Evolutionary conservation across 2,113 vertebrate species (phyloP).

Genomic region (Syngnathus floridae): DNA sequence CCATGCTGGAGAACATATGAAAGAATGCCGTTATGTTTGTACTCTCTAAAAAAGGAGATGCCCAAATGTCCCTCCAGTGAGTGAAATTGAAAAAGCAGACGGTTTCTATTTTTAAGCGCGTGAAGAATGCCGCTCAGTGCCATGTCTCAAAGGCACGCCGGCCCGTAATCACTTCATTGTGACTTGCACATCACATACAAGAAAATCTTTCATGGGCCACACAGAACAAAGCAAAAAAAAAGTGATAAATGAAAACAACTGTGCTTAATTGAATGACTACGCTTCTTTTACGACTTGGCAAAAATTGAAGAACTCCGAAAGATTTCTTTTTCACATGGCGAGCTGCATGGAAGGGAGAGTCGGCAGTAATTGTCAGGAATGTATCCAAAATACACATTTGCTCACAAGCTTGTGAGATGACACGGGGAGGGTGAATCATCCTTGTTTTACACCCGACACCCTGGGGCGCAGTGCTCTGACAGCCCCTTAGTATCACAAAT

Average conservation of each 20-base stretch:
- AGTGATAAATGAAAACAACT: conserved; percentile 59
- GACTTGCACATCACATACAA: conserved; percentile 72
- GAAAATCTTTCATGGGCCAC: conserved; percentile 63
- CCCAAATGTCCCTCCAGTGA: conserved; percentile 63
- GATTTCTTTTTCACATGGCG: conserved; percentile 7
- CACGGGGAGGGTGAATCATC: conserved; percentile 8
- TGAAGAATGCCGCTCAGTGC: conserved; percentile 69
- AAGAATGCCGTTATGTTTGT: conserved; percentile 66
- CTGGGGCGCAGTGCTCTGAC: conserved; percentile 35
- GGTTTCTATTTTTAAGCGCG: conserved; percentile 74
- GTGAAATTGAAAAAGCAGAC: conserved; percentile 64
- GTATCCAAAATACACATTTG: neutral
- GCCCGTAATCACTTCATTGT: conserved; percentile 76
- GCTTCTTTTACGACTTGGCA: conserved; percentile 19
- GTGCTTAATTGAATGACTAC: conserved; percentile 32
- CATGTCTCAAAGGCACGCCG: conserved; percentile 69
- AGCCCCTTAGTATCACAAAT: conserved; percentile 57
- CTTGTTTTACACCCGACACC: neutral
- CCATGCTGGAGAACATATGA: neutral
- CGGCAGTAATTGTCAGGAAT: neutral
- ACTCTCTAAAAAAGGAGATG: conserved; percentile 53
- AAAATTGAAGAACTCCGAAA: conserved; percentile 45
- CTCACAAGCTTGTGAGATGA: neutral
- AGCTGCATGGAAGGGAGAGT: conserved; percentile 1
- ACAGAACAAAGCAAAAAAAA: conserved; percentile 44